Evolutionary conservation across 2,113 vertebrate genomes (phyloP), one percentile per base, ranked within the genome.

Genomic region (Poeciliopsis prolifica): DNA sequence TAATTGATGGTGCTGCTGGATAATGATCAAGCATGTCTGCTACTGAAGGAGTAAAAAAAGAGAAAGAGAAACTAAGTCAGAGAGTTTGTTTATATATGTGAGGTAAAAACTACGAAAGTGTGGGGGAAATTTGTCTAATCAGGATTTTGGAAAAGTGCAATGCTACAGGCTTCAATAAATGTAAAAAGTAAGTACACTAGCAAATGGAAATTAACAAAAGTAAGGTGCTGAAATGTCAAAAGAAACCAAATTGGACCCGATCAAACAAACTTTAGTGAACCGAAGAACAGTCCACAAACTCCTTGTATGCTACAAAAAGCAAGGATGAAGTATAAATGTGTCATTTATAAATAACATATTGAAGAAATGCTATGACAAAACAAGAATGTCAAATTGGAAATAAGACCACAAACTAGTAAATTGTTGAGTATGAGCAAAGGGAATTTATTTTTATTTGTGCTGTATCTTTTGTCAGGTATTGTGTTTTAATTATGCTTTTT

Each of bases 1-100:
- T 90, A 88, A 90, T 90, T 87, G 81, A 90, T 90, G 82, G 84
- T 58, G 44, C 67, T 24, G 70, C 61, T 81, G 79, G 80, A 87
- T 81, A 80, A 87, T 26, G 48, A 87, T 89, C 71, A 79, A 77
- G 70, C 15, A 60, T 9, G 63, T 44, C 30, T 65, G 30, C 9
- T n/a, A 22, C 19, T 30, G 14, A 37, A 10, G 0, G 65, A 66
- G 35, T 0, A 40, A 54, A 12, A 11, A n/a, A 17, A 11, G 29
- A 61, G 26, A 54, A 24, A 54, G 2, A 29, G 74, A 63, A 54
- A 62, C 19, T 17, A 28, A 15, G 44, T 17, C 31, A 1, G 24
- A 42, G 15, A 10, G 62, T 48, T 35, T 61, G 70, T 63, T 31
- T 79, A 26, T 72, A 31, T n/a, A 67, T 19, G 58, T 67, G 64